Percentiles rank a stretch among this genome's conserved stretches.
phyloP scores from a whole-genome alignment of 2,888 invertebrate species.

The Drosophila siamana region DNA sequence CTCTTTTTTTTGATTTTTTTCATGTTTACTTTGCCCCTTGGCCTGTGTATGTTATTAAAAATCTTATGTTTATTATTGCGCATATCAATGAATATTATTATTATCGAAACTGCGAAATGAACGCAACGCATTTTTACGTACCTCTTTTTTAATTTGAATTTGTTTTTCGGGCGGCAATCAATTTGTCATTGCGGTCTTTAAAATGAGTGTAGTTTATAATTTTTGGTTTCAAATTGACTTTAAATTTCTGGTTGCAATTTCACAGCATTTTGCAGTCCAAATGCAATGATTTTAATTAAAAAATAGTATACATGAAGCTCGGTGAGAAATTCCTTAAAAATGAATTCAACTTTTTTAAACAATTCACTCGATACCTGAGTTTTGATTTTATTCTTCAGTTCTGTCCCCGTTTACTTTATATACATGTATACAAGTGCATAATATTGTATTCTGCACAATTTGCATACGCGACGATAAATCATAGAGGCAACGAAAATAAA shows the following conservation, averaged over 20 bases:
- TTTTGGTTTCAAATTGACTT: background rate
- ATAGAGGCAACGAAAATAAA: constrained; percentile 1
- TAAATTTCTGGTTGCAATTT: background rate
- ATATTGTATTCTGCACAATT: constrained; percentile 1
- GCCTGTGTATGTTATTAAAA: constrained; percentile 67
- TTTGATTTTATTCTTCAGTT: background rate
- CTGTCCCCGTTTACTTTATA: background rate
- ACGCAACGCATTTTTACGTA: constrained; percentile 10
- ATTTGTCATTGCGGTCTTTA: constrained; percentile 4
- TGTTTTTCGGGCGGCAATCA: background rate
- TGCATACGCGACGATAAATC: background rate
- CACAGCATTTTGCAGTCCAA: too few relatives aligned
- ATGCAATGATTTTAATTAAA: too few relatives aligned
- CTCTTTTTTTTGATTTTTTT: constrained; percentile 15
- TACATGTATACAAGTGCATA: background rate
- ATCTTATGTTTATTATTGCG: constrained; percentile 65
- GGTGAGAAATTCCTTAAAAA: too few relatives aligned
- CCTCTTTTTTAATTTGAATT: background rate
- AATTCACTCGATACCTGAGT: background rate
- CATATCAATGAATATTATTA: constrained; percentile 71
- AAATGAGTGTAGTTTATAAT: background rate
- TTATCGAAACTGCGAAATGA: constrained; percentile 58
- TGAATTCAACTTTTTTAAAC: too few relatives aligned
- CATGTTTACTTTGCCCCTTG: constrained; percentile 49
- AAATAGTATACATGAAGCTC: too few relatives aligned